These are phyloP conservation scores for Limonius californicus DNA, from an alignment of 1,140 invertebrate genomes.

Conservation along the genomic window DNA sequence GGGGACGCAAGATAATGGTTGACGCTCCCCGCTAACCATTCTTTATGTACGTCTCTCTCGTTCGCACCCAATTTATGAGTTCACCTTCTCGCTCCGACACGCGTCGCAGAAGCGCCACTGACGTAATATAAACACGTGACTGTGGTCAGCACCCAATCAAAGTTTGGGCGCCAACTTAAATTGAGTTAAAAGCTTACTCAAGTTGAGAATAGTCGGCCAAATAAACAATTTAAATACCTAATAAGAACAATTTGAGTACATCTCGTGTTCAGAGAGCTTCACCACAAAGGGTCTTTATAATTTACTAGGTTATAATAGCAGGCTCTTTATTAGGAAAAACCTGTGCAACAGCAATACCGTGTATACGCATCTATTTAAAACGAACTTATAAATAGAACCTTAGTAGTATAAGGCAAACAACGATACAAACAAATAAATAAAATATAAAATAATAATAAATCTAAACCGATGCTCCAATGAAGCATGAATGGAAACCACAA, in stretches of 20 bases:
- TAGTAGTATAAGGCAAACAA: background rate
- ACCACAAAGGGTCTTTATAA: no score
- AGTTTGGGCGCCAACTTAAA: slow-evolving; percentile 38
- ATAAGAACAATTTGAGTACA: no score
- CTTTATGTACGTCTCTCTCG: slow-evolving; percentile 49
- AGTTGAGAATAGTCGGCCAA: background rate
- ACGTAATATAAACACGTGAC: slow-evolving; percentile 45
- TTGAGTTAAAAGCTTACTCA: background rate
- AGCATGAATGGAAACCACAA: slow-evolving; percentile 38
- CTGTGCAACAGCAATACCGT: no score
- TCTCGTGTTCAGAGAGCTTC: no score
- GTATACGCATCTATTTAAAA: background rate
- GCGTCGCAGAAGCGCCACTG: slow-evolving; percentile 37
- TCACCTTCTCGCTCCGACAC: slow-evolving; percentile 36
- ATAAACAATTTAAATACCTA: slow-evolving; percentile 1
- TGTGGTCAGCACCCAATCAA: slow-evolving; percentile 39
- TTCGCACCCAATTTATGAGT: slow-evolving; percentile 46
- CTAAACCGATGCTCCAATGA: slow-evolving; percentile 29
- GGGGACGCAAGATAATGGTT: slow-evolving; percentile 48
- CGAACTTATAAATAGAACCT: background rate
- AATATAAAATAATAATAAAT: slow-evolving; percentile 32
- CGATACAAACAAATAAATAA: slow-evolving; percentile 26
- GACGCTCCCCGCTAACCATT: slow-evolving; percentile 49
- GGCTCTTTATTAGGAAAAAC: background rate
- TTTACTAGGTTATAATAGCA: background rate